A percentile compares a stretch with the other conserved stretches of the same genome.
These are phyloP conservation scores for Antitype chi DNA, from an alignment of 2,888 invertebrate species.

Conservation along the genomic window DNA sequence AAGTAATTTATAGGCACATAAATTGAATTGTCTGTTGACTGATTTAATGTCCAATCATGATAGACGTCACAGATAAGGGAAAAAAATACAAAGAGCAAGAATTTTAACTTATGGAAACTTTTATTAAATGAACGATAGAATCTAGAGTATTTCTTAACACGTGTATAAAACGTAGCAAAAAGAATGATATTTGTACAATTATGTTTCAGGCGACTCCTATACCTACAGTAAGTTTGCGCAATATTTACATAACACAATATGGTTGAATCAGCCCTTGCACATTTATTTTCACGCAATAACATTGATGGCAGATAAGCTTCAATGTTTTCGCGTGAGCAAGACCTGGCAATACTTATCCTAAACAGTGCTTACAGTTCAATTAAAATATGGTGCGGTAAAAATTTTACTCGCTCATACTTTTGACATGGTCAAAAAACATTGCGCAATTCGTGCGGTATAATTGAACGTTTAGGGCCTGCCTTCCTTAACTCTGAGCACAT, in stretches of 20 bases:
- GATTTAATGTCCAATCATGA: conserved; percentile 14
- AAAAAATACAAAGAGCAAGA: conserved; percentile 15
- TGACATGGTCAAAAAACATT: not conserved
- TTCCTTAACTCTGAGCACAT: conserved; percentile 54
- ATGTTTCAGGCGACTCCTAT: not conserved
- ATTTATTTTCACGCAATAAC: not conserved
- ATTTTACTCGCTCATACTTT: not conserved
- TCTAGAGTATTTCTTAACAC: conserved; percentile 43
- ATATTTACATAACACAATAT: not conserved
- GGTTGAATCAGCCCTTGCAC: not conserved
- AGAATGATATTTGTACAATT: conserved; percentile 51
- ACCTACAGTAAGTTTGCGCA: too few relatives aligned
- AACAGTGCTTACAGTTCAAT: too few relatives aligned
- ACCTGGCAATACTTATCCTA: too few relatives aligned
- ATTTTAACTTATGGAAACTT: conserved; percentile 22
- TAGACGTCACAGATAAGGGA: conserved; percentile 32
- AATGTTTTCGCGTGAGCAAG: not conserved
- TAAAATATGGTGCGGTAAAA: too few relatives aligned
- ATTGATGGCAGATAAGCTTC: not conserved
- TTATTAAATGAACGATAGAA: conserved; percentile 38
- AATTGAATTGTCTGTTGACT: conserved; percentile 11
- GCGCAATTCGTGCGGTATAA: not conserved
- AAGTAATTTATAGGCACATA: not conserved
- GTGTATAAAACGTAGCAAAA: conserved; percentile 30
- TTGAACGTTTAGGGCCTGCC: not conserved